Conservation (phyloP, 2,888 invertebrate genomes). For the Aproaerema taeniolella region DNA sequence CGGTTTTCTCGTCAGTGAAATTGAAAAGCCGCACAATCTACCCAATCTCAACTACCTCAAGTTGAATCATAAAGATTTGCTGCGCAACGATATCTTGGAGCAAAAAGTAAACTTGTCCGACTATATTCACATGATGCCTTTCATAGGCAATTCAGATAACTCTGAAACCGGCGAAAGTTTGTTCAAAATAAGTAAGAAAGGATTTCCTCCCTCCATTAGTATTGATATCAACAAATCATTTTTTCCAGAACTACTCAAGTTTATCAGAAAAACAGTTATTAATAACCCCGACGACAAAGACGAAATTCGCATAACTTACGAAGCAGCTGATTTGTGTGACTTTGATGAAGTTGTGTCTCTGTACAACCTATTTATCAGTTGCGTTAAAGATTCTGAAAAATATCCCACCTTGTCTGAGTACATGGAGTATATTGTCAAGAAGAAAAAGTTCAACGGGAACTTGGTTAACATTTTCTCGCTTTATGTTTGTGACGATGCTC, state of each 20-base stretch:
- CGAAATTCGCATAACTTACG: conserved; percentile 21
- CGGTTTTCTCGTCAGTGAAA: conserved; percentile 33
- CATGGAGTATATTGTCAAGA: conserved; percentile 20
- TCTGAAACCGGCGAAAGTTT: conserved; percentile 15
- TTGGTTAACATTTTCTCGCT: no score
- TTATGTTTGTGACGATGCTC: no score
- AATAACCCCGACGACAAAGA: conserved; percentile 18
- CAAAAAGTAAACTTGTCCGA: conserved; percentile 30
- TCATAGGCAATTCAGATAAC: conserved; percentile 11
- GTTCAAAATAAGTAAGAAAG: conserved; percentile 26
- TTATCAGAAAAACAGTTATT: conserved; percentile 24
- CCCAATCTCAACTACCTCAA: conserved; percentile 33
- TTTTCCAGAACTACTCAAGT: conserved; percentile 26
- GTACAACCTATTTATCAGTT: conserved; percentile 22
- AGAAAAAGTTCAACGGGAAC: conserved; percentile 17
- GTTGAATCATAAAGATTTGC: conserved; percentile 28
- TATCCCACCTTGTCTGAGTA: no score
- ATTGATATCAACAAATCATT: conserved; percentile 28
- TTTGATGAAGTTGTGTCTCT: conserved; percentile 23
- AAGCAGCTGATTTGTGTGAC: conserved; percentile 23
- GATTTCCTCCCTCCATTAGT: conserved; percentile 29
- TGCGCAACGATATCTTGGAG: conserved; percentile 22
- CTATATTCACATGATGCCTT: conserved; percentile 27
- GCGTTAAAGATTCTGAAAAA: conserved; percentile 17
- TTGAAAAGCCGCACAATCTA: conserved; percentile 28